phyloP scores from a whole-genome alignment of 2,888 invertebrate genomes.

The Drosophila buzzatii region DNA sequence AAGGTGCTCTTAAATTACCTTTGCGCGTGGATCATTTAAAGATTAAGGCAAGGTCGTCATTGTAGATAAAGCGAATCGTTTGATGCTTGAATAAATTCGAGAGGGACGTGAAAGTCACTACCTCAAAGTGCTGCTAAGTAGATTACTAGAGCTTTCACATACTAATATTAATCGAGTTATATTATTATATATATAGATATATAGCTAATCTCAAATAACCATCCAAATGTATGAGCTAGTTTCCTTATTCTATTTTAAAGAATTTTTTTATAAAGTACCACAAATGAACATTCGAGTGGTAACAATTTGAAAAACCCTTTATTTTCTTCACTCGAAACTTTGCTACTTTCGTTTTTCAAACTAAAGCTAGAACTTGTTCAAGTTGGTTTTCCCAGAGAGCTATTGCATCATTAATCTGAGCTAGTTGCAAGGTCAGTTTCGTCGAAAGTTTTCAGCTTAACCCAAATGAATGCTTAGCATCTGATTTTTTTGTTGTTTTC shows the following conservation, averaged over 20 bases:
- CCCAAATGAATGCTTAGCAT: constrained; percentile 33
- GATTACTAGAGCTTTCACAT: too few species aligned
- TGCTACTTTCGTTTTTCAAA: background rate
- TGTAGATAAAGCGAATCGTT: too few species aligned
- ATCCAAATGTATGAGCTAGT: too few species aligned
- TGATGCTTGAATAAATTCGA: too few species aligned
- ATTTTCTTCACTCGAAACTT: background rate
- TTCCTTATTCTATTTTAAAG: background rate
- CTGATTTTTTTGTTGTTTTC: constrained; percentile 14
- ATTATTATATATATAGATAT: too few species aligned
- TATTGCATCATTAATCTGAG: constrained; percentile 32
- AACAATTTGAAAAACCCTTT: background rate
- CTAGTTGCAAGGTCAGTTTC: constrained; percentile 32
- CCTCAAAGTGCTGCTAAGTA: too few species aligned
- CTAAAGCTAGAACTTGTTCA: background rate
- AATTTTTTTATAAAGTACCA: background rate
- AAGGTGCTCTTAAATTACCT: too few species aligned
- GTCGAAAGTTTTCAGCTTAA: constrained; percentile 32
- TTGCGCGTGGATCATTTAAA: too few species aligned
- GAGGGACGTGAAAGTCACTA: too few species aligned
- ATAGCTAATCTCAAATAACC: too few species aligned
- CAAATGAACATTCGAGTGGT: background rate
- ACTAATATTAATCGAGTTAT: too few species aligned
- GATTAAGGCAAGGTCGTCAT: too few species aligned
- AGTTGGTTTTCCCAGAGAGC: background rate